Conservation (phyloP, 2,113 vertebrate species). For the Cervus canadensis region DNA sequence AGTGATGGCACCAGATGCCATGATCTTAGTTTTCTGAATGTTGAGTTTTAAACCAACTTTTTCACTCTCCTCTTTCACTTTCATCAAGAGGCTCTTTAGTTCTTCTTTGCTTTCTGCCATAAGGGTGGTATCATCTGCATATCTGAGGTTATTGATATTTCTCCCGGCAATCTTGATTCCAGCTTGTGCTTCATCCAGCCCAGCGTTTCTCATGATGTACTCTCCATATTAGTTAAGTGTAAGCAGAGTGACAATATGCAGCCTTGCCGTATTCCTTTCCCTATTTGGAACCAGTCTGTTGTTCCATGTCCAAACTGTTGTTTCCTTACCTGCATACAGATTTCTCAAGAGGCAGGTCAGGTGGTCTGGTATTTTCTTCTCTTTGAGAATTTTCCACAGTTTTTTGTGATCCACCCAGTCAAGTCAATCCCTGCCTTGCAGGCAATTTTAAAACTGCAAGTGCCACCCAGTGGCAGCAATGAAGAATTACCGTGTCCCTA, state of each 20-base stretch:
- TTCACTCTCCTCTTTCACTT: not conserved
- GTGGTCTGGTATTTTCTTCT: not conserved
- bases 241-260: not conserved
- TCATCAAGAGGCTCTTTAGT: not conserved
- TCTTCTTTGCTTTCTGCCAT: not conserved
- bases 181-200: not conserved
- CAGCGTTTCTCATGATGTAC: not conserved
- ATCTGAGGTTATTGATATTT: not conserved
- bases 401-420: not conserved
- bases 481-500: not conserved
- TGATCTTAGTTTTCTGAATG: not conserved
- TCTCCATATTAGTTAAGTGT: not conserved
- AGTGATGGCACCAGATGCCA: not conserved
- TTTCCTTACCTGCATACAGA: not conserved
- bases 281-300: not conserved
- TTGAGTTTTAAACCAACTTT: not conserved
- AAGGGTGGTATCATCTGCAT: not conserved
- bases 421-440: not conserved
- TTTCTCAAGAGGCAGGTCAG: not conserved
- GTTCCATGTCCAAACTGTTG: not conserved
- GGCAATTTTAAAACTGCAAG: not conserved
- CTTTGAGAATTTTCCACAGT: not conserved
- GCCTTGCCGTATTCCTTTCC: not conserved
- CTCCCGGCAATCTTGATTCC: fast-evolving
- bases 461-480: not conserved